Base-by-base conservation (phyloP, 2,113 vertebrate species). In the Actinemys pallida region DNA sequence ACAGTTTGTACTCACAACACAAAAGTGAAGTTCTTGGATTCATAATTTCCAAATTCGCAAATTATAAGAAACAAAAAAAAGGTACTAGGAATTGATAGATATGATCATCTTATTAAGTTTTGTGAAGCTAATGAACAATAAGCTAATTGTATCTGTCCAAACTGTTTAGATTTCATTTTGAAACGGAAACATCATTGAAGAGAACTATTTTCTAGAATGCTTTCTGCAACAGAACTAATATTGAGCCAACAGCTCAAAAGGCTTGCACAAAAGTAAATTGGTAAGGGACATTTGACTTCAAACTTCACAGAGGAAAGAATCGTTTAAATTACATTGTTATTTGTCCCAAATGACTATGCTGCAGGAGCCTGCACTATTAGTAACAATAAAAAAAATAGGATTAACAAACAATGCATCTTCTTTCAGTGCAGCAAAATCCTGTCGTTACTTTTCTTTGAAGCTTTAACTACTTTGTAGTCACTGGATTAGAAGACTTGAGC, bases 401-500 rank as follows among this genome's bases (percentile, higher is more conserved):
- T 94, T 96, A 93, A 81, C 90, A 83, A 80, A 97, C 93, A 96
- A 95, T 24, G 62, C 53, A 8, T 90, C 83, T 69, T 95, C 93
- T 88, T 94, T 95, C 95, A 97, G 45, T 69, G 82, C 69, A 95
- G 88, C 94, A 92, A 96, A 97, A 94, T 80, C 94, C 94, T 88
- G 20, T 83, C 56, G 7, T 88, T 96, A 39, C 89, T 96, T 90
- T 87, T 92, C 96, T 98, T 96, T 97, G 96, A 97, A 97, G 95
- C 50, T 62, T 94, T 97, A 95, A 98, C 88, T 93, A 92, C 95
- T 95, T 92, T 92, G 84, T 78, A 96, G 94, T 96, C 87, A 80
- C 57, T 90, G 91, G 95, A 87, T 95, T 97, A 93, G 90, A 90
- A 96, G 57, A 85, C 86, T 96, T 94, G 96, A 93, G 93, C 85